Base-by-base conservation (phyloP, 1,140 invertebrate species). In the Ips typographus region DNA sequence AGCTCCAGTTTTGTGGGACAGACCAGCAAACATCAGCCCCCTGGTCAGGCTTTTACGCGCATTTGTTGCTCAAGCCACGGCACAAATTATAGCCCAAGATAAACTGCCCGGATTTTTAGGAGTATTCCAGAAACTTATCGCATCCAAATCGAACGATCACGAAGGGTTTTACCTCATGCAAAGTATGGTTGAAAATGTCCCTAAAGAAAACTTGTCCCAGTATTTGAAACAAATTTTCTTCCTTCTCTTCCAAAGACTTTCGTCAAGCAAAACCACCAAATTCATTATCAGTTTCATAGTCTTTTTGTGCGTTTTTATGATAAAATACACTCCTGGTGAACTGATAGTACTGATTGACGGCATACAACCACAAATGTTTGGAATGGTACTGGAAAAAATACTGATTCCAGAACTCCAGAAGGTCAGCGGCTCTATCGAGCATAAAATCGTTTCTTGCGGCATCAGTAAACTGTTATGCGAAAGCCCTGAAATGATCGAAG, bases 121-220 rank as follows among this genome's bases (percentile, higher is more conserved):
- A 37, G 91, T 98, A 22, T 99, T 98, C 80, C 96, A 98, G 79
- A 98, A 98, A 82, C 82, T 99, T 68, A 95, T 98, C 73, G 93
- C 95, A 2, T 98, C 95, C 0, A 97, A 96, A 84, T 85, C 89
- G 1, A 96, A 98, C 78, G 97, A 99, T 82, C 94, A 98, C 75
- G 95, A 98, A 84, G 97, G 96, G 40, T 98, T 99, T 80, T 88
- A 92, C 77, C 81, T 99, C 1, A 85, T 99, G 39, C 92, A 96
- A 80, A 88, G 85, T 60, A 87, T 98, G 60, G 85, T 98, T 49
- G 87, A 90, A 78, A 84, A 94, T 77, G 85, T 91, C 74, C 87
- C 89, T 66, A 81, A 82, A 7, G 82, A 86, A 51, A 82, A 87
- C 41, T 82, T 98, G 73, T 83, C 87, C 56, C 86, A 87, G 39